These are phyloP conservation scores for Drosophila peninsularis DNA, from an alignment of 2,888 invertebrate genomes.

Conservation along the genomic window DNA sequence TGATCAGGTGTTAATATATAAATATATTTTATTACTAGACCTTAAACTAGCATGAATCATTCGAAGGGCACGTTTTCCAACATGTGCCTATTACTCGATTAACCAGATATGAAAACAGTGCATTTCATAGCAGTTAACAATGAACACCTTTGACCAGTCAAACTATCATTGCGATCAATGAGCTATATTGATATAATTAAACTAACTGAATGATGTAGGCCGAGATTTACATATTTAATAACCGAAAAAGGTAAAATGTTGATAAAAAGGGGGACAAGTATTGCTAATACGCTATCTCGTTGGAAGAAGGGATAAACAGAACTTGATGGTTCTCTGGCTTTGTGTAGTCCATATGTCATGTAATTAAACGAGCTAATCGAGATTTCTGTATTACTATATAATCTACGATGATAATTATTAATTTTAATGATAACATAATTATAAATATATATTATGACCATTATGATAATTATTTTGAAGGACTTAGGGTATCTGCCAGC, in stretches of 20 bases:
- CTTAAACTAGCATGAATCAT: background rate
- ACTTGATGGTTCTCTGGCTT: no score
- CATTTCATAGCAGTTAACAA: background rate
- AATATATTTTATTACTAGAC: background rate
- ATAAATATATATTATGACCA: background rate
- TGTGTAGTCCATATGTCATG: no score
- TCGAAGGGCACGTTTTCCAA: background rate
- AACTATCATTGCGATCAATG: background rate
- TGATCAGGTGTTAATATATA: constrained; percentile 4
- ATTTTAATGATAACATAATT: background rate
- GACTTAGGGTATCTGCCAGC: background rate
- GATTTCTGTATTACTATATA: no score
- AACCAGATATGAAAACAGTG: background rate
- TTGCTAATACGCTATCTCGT: no score
- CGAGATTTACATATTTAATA: background rate
- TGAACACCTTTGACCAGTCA: no score
- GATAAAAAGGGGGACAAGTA: background rate
- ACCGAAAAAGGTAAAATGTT: background rate
- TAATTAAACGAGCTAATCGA: no score
- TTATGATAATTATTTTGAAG: background rate
- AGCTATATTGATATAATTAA: background rate
- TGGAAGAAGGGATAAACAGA: no score
- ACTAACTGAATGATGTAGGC: background rate
- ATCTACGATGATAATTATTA: background rate
- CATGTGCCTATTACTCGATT: background rate